These are phyloP conservation scores for Dipodomys stephensi DNA, from an alignment of 2,113 vertebrate species.

Conservation along the genomic window DNA sequence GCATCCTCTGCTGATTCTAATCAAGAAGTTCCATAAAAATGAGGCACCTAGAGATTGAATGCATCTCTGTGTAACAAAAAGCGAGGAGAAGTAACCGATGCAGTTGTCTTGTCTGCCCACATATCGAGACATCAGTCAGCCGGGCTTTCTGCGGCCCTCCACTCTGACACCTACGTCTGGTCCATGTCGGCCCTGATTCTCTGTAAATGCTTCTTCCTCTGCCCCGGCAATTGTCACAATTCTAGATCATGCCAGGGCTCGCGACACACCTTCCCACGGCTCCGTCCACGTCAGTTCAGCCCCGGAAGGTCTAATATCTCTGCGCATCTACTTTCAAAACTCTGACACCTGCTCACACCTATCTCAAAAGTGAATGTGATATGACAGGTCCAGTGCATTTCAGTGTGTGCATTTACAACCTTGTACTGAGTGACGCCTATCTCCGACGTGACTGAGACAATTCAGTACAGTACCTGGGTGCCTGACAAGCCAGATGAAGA, in stretches of 20 bases:
- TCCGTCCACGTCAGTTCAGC: not conserved
- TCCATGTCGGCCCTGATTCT: not conserved
- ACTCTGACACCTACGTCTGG: not conserved
- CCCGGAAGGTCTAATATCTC: not conserved
- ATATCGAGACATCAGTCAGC: not conserved
- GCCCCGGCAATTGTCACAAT: not conserved
- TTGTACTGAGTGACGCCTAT: no score
- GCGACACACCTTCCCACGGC: not conserved
- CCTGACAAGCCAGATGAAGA: not conserved
- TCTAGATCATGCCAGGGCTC: not conserved
- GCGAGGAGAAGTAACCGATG: not conserved
- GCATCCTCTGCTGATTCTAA: no score
- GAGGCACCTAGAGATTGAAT: not conserved
- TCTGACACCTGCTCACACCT: not conserved
- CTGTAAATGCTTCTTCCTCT: not conserved
- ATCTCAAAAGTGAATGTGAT: not conserved
- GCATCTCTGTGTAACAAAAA: not conserved
- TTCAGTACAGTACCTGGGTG: not conserved
- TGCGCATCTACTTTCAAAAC: not conserved
- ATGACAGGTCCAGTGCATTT: fast-evolving
- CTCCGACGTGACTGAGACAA: not conserved
- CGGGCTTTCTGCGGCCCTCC: not conserved
- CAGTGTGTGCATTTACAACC: not conserved
- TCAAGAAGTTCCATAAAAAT: no score
- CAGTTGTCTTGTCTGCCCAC: not conserved